phyloP scores from a whole-genome alignment of 1,140 invertebrate species.

The Agrilus planipennis region DNA sequence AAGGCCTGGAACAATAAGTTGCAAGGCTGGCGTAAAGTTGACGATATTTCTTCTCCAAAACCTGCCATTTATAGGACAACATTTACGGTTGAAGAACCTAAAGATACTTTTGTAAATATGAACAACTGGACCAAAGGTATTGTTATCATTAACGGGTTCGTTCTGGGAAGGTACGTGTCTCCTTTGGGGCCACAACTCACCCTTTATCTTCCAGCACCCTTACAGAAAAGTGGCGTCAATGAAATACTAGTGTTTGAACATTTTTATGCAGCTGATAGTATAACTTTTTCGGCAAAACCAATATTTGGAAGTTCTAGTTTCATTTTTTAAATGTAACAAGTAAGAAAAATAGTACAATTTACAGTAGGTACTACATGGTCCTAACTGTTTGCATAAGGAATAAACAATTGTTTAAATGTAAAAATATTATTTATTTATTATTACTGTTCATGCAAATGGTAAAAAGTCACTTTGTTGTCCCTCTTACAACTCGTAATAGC shows the following conservation, averaged over 20 bases:
- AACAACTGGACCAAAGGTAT: conserved; percentile 42
- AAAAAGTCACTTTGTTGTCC: no score
- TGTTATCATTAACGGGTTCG: conserved; percentile 53
- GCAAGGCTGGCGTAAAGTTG: conserved; percentile 9
- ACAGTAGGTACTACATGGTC: no score
- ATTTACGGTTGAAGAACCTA: conserved; percentile 8
- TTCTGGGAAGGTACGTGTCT: conserved; percentile 44
- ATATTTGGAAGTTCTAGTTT: no score
- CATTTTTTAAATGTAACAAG: no score
- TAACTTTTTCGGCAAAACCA: conserved; percentile 18
- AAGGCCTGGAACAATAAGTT: conserved; percentile 28
- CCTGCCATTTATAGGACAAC: conserved; percentile 28
- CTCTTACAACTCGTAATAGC: no score
- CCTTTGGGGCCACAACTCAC: conserved; percentile 44
- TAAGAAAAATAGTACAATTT: no score
- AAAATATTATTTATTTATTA: no score
- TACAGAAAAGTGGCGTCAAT: conserved; percentile 41
- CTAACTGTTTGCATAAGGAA: no score
- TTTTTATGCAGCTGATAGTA: conserved; percentile 17
- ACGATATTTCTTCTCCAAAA: conserved; percentile 10
- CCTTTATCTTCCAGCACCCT: conserved; percentile 45
- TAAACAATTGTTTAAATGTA: no score
- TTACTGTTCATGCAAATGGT: no score
- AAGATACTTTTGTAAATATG: conserved; percentile 29
- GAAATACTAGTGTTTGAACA: conserved; percentile 34